Evolutionary conservation across 2,888 invertebrate species (phyloP).

Genomic region (Tachystola acroxantha): DNA sequence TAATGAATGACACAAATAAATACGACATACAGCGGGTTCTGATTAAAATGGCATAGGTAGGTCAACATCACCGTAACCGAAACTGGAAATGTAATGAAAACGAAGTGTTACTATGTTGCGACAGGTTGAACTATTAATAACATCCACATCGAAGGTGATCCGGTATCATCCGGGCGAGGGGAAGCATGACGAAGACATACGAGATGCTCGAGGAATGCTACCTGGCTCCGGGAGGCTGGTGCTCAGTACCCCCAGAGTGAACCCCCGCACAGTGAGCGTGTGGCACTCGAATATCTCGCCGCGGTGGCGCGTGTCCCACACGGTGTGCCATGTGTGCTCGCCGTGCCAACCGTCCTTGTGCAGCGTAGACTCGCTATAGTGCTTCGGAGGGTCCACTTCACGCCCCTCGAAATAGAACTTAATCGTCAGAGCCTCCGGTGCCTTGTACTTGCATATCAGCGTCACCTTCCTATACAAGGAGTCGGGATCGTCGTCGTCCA

Average conservation of each 20-base stretch:
- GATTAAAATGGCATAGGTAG: too few relatives aligned
- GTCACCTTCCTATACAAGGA: conserved; percentile 36
- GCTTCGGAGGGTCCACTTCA: conserved; percentile 37
- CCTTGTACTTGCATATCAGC: conserved; percentile 60
- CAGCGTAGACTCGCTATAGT: conserved; percentile 39
- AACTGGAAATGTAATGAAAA: not conserved
- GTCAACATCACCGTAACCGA: too few relatives aligned
- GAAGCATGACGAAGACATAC: conserved; percentile 10
- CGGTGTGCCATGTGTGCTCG: conserved; percentile 41
- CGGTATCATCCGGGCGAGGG: not conserved
- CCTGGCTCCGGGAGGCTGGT: conserved; percentile 52
- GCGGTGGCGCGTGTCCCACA: conserved; percentile 45
- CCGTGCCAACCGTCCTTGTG: conserved; percentile 55
- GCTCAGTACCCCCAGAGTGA: conserved; percentile 53
- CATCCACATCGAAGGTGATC: conserved; percentile 5
- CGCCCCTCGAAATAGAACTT: conserved; percentile 49
- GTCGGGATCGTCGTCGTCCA: conserved; percentile 31
- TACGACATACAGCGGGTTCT: too few relatives aligned
- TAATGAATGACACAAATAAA: too few relatives aligned
- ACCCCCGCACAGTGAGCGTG: conserved; percentile 49
- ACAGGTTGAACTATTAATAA: not conserved
- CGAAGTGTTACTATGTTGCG: conserved; percentile 2
- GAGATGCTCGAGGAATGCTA: conserved; percentile 25
- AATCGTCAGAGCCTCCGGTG: conserved; percentile 58
- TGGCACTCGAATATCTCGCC: conserved; percentile 55